These are phyloP conservation scores for Protobothrops flavoviridis DNA, from an alignment of 2,113 vertebrate species.

Conservation along the genomic window DNA sequence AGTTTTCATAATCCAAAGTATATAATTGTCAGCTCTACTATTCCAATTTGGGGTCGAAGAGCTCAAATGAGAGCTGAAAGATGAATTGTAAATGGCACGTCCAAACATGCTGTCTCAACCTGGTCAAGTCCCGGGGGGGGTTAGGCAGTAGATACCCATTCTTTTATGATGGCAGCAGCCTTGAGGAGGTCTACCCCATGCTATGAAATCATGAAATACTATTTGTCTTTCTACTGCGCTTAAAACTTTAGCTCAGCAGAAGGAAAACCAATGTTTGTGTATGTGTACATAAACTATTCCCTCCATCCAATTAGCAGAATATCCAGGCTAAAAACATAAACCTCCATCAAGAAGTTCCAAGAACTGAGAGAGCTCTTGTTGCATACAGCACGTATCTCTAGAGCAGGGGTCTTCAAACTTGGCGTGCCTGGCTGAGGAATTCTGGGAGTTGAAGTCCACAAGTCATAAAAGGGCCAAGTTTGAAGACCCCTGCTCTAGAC, in stretches of 20 bases:
- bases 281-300: not conserved
- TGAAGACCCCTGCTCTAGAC: too few species aligned
- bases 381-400: not conserved
- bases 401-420: not conserved
- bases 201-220: not conserved
- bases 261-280: not conserved
- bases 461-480: too few species aligned
- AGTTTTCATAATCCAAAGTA: not conserved
- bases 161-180: not conserved
- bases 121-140: too few species aligned
- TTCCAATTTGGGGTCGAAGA: not conserved
- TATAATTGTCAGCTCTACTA: not conserved
- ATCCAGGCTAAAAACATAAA: not conserved
- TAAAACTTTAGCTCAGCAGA: not conserved
- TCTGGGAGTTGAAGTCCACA: too few species aligned
- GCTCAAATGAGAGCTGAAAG: not conserved
- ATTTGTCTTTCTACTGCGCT: not conserved
- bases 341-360: not conserved
- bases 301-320: not conserved
- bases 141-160: not conserved
- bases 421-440: too few species aligned
- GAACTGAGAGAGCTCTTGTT: not conserved
- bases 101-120: not conserved
- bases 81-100: not conserved
- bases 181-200: not conserved